These are phyloP conservation scores for Cerceris rybyensis DNA, from an alignment of 2,888 invertebrate genomes.

Conservation along the genomic window DNA sequence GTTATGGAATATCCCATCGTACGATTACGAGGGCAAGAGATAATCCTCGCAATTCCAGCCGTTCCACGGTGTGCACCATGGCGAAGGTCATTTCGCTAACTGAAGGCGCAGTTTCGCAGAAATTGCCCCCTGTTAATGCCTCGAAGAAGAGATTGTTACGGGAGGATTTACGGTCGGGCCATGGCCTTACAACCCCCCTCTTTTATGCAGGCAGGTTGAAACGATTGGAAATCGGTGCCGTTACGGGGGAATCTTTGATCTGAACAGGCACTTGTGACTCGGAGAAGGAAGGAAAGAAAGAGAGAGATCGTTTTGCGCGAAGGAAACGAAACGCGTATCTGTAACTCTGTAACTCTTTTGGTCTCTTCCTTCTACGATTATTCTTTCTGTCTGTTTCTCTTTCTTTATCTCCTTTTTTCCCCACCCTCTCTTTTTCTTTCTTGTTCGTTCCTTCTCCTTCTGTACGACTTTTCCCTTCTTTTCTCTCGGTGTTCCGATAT, in stretches of 20 bases:
- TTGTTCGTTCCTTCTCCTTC: no score
- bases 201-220: neutral
- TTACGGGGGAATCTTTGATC: conserved; percentile 17
- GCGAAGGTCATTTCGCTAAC: conserved; percentile 18
- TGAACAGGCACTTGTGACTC: neutral
- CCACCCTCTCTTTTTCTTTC: no score
- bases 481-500: neutral
- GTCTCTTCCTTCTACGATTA: neutral
- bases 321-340: conserved; percentile 5
- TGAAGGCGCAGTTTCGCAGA: conserved; percentile 16
- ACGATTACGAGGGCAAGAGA: neutral
- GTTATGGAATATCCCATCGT: neutral
- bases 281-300: neutral
- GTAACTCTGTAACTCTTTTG: neutral
- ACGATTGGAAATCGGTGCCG: conserved; percentile 17
- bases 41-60: neutral
- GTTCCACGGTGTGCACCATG: neutral
- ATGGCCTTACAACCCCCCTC: neutral
- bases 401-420: no score
- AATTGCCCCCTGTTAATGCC: conserved; percentile 34
- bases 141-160: conserved; percentile 31
- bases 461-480: neutral
- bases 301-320: neutral
- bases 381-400: no score
- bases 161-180: conserved; percentile 24